Percentiles rank a stretch among this genome's conserved stretches.
Evolutionary conservation across 92 coral and sea anemone species (phyloP).

Genomic region (Chrysogorgia sp.): DNA sequence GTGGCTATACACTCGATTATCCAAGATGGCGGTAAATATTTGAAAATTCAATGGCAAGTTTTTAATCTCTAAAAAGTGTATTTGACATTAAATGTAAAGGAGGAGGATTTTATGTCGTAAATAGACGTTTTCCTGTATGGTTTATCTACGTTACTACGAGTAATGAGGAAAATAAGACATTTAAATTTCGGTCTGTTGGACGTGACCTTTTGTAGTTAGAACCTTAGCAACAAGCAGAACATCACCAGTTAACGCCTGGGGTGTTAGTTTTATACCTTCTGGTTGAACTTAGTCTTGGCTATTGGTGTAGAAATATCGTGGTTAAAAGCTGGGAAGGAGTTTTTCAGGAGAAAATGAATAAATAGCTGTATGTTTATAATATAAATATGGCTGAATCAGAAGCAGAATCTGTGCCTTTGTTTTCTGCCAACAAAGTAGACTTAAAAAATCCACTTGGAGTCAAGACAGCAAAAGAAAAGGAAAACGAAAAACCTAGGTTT

Average conservation of each 20-base stretch:
- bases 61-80: background rate
- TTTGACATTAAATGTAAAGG: background rate
- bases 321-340: too few relatives aligned
- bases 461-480: constrained; percentile 3
- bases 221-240: too few relatives aligned
- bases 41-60: constrained; percentile 2
- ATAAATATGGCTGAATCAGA: constrained; percentile 20
- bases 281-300: too few relatives aligned
- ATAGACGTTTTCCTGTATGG: background rate
- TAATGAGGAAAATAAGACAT: background rate
- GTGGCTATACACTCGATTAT: too few relatives aligned
- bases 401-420: constrained; percentile 19
- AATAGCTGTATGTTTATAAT: too few relatives aligned
- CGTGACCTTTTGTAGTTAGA: too few relatives aligned
- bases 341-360: too few relatives aligned
- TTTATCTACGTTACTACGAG: background rate
- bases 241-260: too few relatives aligned
- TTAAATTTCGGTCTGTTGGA: background rate
- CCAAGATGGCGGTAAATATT: constrained; percentile 38
- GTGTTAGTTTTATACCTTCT: too few relatives aligned
- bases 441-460: background rate
- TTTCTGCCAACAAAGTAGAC: background rate
- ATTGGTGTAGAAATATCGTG: too few relatives aligned
- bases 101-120: background rate
- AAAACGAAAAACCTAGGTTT: constrained; percentile 35